Evolutionary conservation across 2,888 invertebrate species (phyloP).

Genomic region (Anarsia innoxiella): DNA sequence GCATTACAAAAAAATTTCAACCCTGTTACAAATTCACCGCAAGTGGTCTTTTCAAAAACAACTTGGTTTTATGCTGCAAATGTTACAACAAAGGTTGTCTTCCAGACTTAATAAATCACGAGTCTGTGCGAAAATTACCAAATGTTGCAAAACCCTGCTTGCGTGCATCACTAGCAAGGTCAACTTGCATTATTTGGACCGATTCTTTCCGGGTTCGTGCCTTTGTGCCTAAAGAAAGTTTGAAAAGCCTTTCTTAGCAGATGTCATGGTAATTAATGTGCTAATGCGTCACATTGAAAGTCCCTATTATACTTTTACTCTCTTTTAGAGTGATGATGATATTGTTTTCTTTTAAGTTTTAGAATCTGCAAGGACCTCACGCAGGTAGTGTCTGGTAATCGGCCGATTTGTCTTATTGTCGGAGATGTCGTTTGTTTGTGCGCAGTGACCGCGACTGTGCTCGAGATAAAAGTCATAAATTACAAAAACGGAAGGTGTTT

Average conservation of each 20-base stretch:
- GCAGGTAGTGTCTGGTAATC: constrained; percentile 71
- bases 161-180: constrained; percentile 49
- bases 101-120: constrained; percentile 55
- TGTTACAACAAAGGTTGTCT: constrained; percentile 44
- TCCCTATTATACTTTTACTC: constrained; percentile 60
- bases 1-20: constrained; percentile 29
- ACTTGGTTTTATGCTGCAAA: constrained; percentile 32
- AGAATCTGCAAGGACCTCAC: constrained; percentile 50
- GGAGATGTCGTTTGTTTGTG: constrained; percentile 68
- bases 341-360: constrained; percentile 40
- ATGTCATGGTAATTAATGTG: constrained; percentile 63
- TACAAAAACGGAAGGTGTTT: constrained; percentile 68
- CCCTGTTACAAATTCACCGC: constrained; percentile 52
- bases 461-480: constrained; percentile 73
- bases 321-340: constrained; percentile 50
- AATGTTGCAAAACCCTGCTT: constrained; percentile 53
- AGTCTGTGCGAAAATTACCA: constrained; percentile 57
- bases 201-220: constrained; percentile 30
- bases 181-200: constrained; percentile 42
- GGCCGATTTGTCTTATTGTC: constrained; percentile 72
- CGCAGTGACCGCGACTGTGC: constrained; percentile 64
- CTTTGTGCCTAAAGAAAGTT: constrained; percentile 45
- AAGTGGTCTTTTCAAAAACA: constrained; percentile 63
- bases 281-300: constrained; percentile 45
- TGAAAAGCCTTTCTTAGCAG: constrained; percentile 52